Percentiles rank a stretch among this genome's conserved stretches.
Conservation (phyloP, 30 jellyfish, hydroid and myxozoan genomes). For the Sanderia malayensis region DNA sequence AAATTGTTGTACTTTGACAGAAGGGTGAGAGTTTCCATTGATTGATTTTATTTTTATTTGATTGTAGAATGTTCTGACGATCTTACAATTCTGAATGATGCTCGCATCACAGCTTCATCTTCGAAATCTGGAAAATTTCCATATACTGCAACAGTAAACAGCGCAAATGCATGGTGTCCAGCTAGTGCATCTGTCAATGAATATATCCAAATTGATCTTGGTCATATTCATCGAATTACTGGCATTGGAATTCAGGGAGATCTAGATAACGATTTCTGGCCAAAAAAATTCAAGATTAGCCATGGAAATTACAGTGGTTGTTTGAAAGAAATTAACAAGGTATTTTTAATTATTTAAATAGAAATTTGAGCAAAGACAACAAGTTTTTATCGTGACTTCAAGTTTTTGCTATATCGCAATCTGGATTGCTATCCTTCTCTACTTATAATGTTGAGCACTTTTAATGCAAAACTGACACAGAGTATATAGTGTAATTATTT, state of each 20-base stretch:
- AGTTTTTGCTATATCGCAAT: neutral
- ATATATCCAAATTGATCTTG: constrained; percentile 36
- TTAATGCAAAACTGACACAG: too few species aligned
- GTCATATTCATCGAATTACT: constrained; percentile 18
- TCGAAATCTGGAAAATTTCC: neutral
- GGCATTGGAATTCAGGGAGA: constrained; percentile 61
- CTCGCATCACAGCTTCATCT: constrained; percentile 42
- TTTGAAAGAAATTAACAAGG: constrained; percentile 17
- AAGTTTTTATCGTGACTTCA: neutral
- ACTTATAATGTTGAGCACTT: too few species aligned
- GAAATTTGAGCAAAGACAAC: too few species aligned
- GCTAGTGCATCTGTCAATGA: neutral
- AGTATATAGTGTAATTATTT: too few species aligned
- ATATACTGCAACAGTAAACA: constrained; percentile 15
- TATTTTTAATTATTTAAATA: neutral
- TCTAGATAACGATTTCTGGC: constrained; percentile 44
- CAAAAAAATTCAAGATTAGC: constrained; percentile 30
- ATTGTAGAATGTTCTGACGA: constrained; percentile 45
- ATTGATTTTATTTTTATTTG: too few species aligned
- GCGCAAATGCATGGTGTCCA: constrained; percentile 45
- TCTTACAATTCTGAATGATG: constrained; percentile 2
- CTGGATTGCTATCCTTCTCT: neutral
- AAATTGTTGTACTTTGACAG: neutral
- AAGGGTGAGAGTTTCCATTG: neutral
- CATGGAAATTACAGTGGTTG: constrained; percentile 2